phyloP scores from a whole-genome alignment of 30 jellyfish, hydroid and myxozoan genomes.

The Hydractinia symbiolongicarpus region DNA sequence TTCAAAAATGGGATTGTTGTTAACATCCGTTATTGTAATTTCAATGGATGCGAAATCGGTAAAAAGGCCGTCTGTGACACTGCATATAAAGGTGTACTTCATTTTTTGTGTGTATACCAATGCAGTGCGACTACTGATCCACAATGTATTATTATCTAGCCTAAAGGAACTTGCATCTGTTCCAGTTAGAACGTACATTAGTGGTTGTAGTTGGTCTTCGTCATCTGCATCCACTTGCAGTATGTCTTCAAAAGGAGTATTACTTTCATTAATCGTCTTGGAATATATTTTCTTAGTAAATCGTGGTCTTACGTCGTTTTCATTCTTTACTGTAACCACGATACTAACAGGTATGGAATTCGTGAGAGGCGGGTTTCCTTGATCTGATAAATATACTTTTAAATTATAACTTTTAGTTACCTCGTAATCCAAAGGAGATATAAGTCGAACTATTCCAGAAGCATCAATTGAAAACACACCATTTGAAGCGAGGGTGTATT shows the following conservation, averaged over 20 bases:
- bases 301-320: constrained; percentile 24
- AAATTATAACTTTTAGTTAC: background rate
- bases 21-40: background rate
- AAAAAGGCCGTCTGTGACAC: constrained; percentile 9
- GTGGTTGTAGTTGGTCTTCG: background rate
- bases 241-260: background rate
- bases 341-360: constrained; percentile 19
- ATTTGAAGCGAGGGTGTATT: background rate
- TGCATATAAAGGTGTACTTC: background rate
- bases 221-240: background rate
- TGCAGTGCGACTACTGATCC: background rate
- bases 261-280: background rate
- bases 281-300: background rate
- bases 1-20: background rate
- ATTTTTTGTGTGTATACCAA: background rate
- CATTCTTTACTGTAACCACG: constrained; percentile 12
- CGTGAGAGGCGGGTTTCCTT: background rate
- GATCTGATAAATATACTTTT: constrained; percentile 1
- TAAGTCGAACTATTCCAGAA: background rate
- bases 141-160: background rate
- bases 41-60: background rate
- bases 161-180: background rate
- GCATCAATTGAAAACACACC: background rate
- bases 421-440: constrained; percentile 7
- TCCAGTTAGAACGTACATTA: background rate